Evolutionary conservation across 2,888 invertebrate species (phyloP).

Genomic region (Slavum lentiscoides): DNA sequence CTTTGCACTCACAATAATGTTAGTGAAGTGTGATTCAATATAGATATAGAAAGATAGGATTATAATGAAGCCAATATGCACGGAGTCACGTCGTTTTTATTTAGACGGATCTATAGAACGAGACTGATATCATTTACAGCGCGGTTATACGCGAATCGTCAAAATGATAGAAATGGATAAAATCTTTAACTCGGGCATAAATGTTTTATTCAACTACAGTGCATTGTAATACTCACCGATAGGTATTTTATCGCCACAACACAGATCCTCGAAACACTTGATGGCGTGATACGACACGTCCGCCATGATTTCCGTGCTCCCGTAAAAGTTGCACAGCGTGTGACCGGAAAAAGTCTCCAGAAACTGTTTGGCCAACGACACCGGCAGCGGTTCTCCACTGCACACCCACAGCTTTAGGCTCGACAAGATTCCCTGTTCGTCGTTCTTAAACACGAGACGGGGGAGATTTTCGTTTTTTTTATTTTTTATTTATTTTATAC

Average conservation of each 20-base stretch:
- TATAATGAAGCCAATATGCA: no score
- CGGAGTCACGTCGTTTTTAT: no score
- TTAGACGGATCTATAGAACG: no score
- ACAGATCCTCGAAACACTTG: constrained; percentile 66
- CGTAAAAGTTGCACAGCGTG: constrained; percentile 83
- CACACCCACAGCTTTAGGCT: constrained; percentile 79
- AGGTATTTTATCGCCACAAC: constrained; percentile 71
- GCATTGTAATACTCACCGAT: constrained; percentile 68
- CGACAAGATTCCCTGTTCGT: constrained; percentile 61
- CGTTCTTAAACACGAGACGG: constrained; percentile 23
- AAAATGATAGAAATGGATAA: no score
- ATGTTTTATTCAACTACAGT: no score
- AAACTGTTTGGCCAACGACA: constrained; percentile 74
- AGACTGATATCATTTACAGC: no score
- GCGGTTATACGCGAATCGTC: no score
- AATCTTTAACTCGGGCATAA: no score
- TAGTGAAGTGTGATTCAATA: no score
- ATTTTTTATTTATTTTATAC: no score
- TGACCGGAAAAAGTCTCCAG: constrained; percentile 72
- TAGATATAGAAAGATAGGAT: no score
- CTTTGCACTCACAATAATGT: no score
- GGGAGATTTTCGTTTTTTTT: not conserved
- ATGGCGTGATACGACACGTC: constrained; percentile 82
- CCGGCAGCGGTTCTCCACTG: constrained; percentile 80
- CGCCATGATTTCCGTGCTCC: constrained; percentile 89